phyloP scores from a whole-genome alignment of 2,888 invertebrate species.

The Megastigmus dorsalis region DNA sequence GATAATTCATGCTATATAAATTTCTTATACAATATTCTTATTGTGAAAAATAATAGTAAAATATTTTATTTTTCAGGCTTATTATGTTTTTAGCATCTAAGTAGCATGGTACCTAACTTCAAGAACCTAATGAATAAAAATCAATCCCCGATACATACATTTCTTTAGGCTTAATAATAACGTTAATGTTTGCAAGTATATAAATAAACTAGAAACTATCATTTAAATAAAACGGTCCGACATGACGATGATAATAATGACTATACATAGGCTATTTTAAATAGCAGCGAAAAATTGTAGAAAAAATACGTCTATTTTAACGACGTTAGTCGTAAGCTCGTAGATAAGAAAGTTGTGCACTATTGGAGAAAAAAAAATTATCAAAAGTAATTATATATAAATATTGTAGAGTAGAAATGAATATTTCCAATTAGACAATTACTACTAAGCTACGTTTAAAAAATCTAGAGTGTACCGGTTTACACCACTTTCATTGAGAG shows the following conservation, averaged over 20 bases:
- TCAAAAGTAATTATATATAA: slow-evolving; percentile 37
- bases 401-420: slow-evolving; percentile 31
- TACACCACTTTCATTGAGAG: slow-evolving; percentile 14
- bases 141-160: slow-evolving; percentile 33
- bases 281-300: slow-evolving; percentile 23
- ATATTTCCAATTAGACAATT: slow-evolving; percentile 31
- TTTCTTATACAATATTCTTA: slow-evolving; percentile 21
- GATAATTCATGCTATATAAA: no score
- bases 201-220: slow-evolving; percentile 40
- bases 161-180: slow-evolving; percentile 48
- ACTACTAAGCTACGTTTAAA: slow-evolving; percentile 27
- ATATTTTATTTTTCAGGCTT: slow-evolving; percentile 81
- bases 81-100: slow-evolving; percentile 89
- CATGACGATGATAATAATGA: slow-evolving; percentile 25
- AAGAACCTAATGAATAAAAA: slow-evolving; percentile 35
- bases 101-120: slow-evolving; percentile 71
- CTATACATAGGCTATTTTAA: slow-evolving; percentile 35
- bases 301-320: slow-evolving; percentile 36
- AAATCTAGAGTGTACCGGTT: slow-evolving; percentile 31
- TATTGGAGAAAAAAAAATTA: slow-evolving; percentile 20
- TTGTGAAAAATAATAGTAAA: no score
- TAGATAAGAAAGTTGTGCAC: slow-evolving; percentile 31
- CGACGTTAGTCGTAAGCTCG: background rate
- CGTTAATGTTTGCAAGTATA: slow-evolving; percentile 50
- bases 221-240: slow-evolving; percentile 34